Conservation (phyloP, 2,888 invertebrate genomes). For the Rhyacophila evoluta region DNA sequence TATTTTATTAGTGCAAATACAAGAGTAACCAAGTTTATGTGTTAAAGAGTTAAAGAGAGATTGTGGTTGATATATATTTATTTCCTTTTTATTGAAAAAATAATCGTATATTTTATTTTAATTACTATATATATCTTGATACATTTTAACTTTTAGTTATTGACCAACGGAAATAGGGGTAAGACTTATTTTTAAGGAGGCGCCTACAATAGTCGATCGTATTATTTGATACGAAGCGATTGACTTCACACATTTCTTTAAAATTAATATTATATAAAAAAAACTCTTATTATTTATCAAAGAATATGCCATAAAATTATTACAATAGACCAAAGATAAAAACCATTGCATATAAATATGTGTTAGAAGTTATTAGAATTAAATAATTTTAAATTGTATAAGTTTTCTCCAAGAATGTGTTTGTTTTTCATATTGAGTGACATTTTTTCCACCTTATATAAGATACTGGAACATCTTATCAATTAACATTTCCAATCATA, state of each 20-base stretch:
- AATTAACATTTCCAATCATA: too few relatives aligned
- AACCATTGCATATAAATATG: background rate
- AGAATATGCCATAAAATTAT: background rate
- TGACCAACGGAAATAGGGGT: background rate
- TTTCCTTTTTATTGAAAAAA: too few relatives aligned
- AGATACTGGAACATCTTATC: background rate
- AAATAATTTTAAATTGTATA: background rate
- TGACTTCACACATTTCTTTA: too few relatives aligned
- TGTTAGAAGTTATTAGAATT: background rate
- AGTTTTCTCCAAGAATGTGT: background rate
- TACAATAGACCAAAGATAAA: background rate
- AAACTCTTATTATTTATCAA: too few relatives aligned
- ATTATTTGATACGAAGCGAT: too few relatives aligned
- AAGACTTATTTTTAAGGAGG: background rate
- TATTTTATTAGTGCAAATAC: too few relatives aligned
- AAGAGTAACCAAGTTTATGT: too few relatives aligned
- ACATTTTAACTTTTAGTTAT: background rate
- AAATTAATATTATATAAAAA: too few relatives aligned
- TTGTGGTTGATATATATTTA: too few relatives aligned
- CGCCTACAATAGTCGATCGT: background rate
- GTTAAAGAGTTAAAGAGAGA: too few relatives aligned
- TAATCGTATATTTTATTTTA: too few relatives aligned
- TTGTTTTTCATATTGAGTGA: background rate
- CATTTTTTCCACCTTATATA: background rate
- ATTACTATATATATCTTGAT: too few relatives aligned